These are phyloP conservation scores for Venustoraphidia nigricollis DNA, from an alignment of 2,888 invertebrate species.

Conservation along the genomic window DNA sequence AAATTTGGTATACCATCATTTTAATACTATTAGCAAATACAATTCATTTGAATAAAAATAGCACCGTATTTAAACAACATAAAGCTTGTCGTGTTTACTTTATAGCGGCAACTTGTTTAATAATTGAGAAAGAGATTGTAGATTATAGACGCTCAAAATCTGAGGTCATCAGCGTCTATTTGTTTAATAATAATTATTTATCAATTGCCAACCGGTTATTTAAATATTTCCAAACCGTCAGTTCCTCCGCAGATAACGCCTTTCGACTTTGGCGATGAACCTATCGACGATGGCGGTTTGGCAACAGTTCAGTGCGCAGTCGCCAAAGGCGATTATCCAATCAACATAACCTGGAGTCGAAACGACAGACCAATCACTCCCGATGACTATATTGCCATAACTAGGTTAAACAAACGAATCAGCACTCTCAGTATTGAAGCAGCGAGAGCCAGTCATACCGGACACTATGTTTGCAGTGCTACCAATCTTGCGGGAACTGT, in stretches of 20 bases:
- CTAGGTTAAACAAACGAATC: slow-evolving; percentile 30
- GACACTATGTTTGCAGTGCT: slow-evolving; percentile 48
- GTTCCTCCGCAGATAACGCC: slow-evolving; percentile 35
- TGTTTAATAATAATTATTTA: too few relatives aligned
- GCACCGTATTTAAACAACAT: too few relatives aligned
- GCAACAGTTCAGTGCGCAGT: slow-evolving; percentile 45
- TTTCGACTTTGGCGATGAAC: slow-evolving; percentile 40
- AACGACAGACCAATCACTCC: slow-evolving; percentile 40
- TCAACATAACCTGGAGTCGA: slow-evolving; percentile 61
- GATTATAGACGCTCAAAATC: too few relatives aligned
- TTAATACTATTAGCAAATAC: too few relatives aligned
- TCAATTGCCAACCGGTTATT: too few relatives aligned
- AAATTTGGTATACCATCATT: too few relatives aligned
- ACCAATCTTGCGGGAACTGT: slow-evolving; percentile 45
- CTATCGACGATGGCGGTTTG: slow-evolving; percentile 47
- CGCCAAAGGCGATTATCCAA: slow-evolving; percentile 52
- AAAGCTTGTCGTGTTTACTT: too few relatives aligned
- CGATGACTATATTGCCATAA: slow-evolving; percentile 22
- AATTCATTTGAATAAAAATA: too few relatives aligned
- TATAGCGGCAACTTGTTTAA: too few relatives aligned
- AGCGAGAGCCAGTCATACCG: slow-evolving; percentile 42
- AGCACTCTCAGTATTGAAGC: slow-evolving; percentile 45
- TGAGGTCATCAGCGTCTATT: too few relatives aligned
- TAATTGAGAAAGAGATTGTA: too few relatives aligned
- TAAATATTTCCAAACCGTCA: background rate